Evolutionary conservation across 2,888 invertebrate species (phyloP).

Genomic region (Noctuana brunneofusca): DNA sequence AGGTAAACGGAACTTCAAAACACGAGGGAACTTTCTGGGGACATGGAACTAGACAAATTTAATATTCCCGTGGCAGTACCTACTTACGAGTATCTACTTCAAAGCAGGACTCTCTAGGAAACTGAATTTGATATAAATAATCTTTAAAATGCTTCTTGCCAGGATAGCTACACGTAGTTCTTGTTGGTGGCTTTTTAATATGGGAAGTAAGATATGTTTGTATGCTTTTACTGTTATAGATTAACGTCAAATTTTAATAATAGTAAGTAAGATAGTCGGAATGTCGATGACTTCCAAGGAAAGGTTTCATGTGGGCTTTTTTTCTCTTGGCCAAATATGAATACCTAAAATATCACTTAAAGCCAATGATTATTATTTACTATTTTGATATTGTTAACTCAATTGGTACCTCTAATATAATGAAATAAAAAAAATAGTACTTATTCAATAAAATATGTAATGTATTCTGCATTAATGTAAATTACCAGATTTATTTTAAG

Average conservation of each 20-base stretch:
- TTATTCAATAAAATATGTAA: too few species aligned
- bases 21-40: constrained; percentile 63
- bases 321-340: too few species aligned
- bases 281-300: too few species aligned
- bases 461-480: too few species aligned
- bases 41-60: constrained; percentile 69
- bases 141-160: constrained; percentile 14
- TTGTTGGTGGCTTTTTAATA: background rate
- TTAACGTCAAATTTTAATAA: too few species aligned
- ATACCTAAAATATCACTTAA: too few species aligned
- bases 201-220: background rate
- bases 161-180: constrained; percentile 2
- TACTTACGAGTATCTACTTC: constrained; percentile 26
- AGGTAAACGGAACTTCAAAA: constrained; percentile 68
- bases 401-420: background rate
- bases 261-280: too few species aligned
- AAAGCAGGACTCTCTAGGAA: constrained; percentile 25
- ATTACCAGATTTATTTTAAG: background rate
- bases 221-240: background rate
- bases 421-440: too few species aligned
- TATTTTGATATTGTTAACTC: too few species aligned
- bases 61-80: constrained; percentile 60
- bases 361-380: too few species aligned
- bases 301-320: too few species aligned
- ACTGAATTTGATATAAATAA: constrained; percentile 26